Base-by-base conservation (phyloP, 2,797 vertebrate species). In the Xenops minutus region DNA sequence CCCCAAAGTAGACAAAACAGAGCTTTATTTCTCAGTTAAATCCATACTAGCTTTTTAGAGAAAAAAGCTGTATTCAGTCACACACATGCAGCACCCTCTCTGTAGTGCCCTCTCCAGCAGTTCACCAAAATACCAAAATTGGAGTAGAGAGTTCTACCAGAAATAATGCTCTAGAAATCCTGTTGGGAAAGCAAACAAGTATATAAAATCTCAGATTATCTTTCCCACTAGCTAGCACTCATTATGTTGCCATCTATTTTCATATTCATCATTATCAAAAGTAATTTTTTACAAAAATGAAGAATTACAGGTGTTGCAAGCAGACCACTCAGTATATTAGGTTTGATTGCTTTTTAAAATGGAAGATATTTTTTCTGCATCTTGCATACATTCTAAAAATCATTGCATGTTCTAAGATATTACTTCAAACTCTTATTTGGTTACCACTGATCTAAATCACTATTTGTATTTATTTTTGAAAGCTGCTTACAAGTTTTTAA, bases 1-100 rank as follows among this genome's bases (percentile, higher is more conserved):
- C 69, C 61, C 62, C 14, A 36, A 75, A 89, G 55, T 4, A 90
- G 88, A 89, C 54, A 88, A 96, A 93, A 85, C 51, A 93, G 41
- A 68, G 89, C 62, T 95, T 95, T 88, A 81, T 93, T 90, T 84
- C 61, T 71, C 73, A 61, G 89, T 88, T 72, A 92, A 93, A 90
- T 36, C 51, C 58, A 62, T 11, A 34, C 43, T 24, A 62, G 17
- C 7, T 18, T 62, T 68, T 21, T 32, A 17, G 34, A 34, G 30
- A 37, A 62, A 54, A 58, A 1, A 9, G 8, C 4, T 62, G 21
- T 3, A 54, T 81, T 89, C 62, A 66, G 43, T 54, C 49, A 75
- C 43, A 30, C 23, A 68, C 73, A 66, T 1, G 22, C 66, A 72
- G 62, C 24, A 51, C 9, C 30, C 14, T n/a, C 62, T 62, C 46